Percentiles rank a stretch among this genome's conserved stretches.
Evolutionary conservation across 2,797 vertebrate species (phyloP).

Genomic region (Pagetopsis macropterus): DNA sequence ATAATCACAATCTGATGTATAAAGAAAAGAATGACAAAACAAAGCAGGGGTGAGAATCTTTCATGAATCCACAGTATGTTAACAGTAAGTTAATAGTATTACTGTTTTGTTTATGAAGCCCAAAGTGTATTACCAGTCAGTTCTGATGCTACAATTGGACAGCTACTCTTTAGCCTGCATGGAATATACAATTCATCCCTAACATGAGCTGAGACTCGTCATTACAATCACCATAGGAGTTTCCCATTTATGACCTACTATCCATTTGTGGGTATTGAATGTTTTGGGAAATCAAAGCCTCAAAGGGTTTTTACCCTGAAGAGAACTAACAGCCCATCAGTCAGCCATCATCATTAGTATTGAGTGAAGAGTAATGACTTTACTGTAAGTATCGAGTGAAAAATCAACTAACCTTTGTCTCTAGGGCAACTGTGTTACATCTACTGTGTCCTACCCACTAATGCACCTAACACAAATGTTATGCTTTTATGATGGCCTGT

Average conservation of each 20-base stretch:
- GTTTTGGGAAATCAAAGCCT: constrained; percentile 52
- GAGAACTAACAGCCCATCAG: constrained; percentile 48
- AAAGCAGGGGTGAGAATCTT: not conserved
- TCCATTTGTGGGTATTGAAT: constrained; percentile 53
- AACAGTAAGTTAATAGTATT: not conserved
- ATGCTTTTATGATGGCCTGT: constrained; percentile 29
- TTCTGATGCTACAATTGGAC: not conserved
- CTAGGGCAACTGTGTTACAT: constrained; percentile 49
- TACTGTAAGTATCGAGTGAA: constrained; percentile 69
- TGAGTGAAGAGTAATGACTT: constrained; percentile 70
- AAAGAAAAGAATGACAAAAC: not conserved
- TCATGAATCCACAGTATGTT: not conserved
- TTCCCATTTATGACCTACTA: constrained; percentile 46
- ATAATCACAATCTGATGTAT: no score
- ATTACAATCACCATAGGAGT: constrained; percentile 5
- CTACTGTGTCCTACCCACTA: constrained; percentile 28
- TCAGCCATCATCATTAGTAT: constrained; percentile 54
- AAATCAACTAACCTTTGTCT: constrained; percentile 67
- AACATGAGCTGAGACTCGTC: not conserved
- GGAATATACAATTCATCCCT: not conserved
- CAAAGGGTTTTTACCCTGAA: constrained; percentile 48
- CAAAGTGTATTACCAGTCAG: not conserved
- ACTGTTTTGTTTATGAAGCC: no score
- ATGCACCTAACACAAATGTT: constrained; percentile 51
- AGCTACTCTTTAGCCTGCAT: not conserved